These are phyloP conservation scores for Chironex yamaguchii DNA, from an alignment of 30 jellyfish, hydroid and myxozoan species.

Conservation along the genomic window DNA sequence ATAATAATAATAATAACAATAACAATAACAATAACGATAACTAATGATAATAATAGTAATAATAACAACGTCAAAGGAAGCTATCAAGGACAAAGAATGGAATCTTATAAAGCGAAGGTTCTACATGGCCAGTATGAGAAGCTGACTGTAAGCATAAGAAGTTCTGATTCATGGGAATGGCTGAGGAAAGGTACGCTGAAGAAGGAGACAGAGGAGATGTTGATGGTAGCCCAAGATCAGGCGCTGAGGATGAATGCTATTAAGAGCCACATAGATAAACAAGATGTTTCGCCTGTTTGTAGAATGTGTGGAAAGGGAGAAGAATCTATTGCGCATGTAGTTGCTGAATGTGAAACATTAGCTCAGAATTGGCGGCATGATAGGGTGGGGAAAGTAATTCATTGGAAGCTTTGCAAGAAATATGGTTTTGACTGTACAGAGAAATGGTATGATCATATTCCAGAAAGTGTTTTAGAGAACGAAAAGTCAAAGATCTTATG, in stretches of 20 bases:
- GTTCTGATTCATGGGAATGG: slow-evolving; percentile 12
- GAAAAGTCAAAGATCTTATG: too few species aligned
- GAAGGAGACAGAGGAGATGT: slow-evolving; percentile 19
- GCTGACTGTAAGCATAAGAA: not conserved
- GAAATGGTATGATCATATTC: not conserved
- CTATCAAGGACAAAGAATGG: too few species aligned
- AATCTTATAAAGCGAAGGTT: too few species aligned
- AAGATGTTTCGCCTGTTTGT: not conserved
- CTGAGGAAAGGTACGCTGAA: not conserved
- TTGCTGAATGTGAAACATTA: not conserved
- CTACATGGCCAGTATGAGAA: slow-evolving; percentile 8
- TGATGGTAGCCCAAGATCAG: slow-evolving; percentile 23
- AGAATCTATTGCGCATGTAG: slow-evolving; percentile 1
- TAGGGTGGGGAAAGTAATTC: slow-evolving; percentile 4
- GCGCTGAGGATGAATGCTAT: slow-evolving; percentile 10
- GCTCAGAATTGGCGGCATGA: slow-evolving; percentile 21
- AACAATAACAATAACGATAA: too few species aligned
- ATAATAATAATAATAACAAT: too few species aligned
- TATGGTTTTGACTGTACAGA: not conserved
- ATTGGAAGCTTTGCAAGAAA: not conserved
- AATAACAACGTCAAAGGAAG: too few species aligned
- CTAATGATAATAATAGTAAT: too few species aligned
- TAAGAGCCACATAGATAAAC: not conserved
- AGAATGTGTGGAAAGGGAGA: slow-evolving; percentile 6
- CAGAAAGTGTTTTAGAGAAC: slow-evolving; percentile 4